A percentile compares a stretch with the other conserved stretches of the same genome.
Conservation (phyloP, 92 coral and sea anemone genomes). For the Scolanthus callimorphus region DNA sequence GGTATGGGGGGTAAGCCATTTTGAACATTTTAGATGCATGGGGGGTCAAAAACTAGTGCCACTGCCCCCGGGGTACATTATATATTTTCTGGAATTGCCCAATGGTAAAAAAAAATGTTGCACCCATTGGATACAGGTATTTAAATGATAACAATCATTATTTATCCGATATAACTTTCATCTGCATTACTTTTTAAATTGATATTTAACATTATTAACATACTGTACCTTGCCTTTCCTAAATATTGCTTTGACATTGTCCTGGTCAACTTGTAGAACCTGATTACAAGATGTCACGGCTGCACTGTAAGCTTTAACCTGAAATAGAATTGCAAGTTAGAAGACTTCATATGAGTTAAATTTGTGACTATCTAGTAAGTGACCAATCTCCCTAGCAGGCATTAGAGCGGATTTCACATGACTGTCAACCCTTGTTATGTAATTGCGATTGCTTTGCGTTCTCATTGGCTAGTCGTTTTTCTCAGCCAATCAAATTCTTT, state of each 20-base stretch:
- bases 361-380: background rate
- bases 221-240: conserved; percentile 99
- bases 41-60: too few relatives aligned
- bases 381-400: too few relatives aligned
- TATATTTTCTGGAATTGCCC: too few relatives aligned
- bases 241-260: conserved; percentile 93
- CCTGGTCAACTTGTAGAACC: conserved; percentile 79
- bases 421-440: too few relatives aligned
- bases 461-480: too few relatives aligned
- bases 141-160: background rate
- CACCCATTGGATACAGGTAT: background rate
- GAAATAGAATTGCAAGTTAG: background rate
- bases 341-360: background rate
- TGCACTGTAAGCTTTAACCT: conserved; percentile 79
- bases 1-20: too few relatives aligned
- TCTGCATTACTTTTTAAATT: background rate
- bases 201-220: background rate
- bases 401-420: too few relatives aligned
- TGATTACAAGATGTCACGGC: conserved; percentile 84
- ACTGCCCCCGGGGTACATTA: too few relatives aligned
- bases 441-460: too few relatives aligned
- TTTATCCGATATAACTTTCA: background rate
- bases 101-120: too few relatives aligned
- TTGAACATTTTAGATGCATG: too few relatives aligned
- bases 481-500: too few relatives aligned